These are phyloP conservation scores for Malurus leucopterus DNA, from an alignment of 2,797 vertebrate genomes.

Conservation along the genomic window DNA sequence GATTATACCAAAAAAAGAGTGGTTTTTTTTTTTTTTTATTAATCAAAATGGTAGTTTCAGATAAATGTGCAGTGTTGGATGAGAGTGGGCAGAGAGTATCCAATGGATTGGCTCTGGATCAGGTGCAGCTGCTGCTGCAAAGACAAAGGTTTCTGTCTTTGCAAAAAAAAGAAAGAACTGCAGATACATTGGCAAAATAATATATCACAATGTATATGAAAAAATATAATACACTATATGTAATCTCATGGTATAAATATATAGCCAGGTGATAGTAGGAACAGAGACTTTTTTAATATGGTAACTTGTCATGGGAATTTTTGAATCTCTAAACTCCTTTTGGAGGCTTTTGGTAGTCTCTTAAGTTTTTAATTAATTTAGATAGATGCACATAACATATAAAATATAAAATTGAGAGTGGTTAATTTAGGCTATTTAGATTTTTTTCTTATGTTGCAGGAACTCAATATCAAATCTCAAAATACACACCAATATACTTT, in stretches of 20 bases:
- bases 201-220: background rate
- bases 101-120: background rate
- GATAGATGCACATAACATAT: background rate
- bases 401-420: background rate
- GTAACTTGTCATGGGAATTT: background rate
- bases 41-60: background rate
- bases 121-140: background rate
- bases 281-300: background rate
- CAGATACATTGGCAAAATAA: background rate
- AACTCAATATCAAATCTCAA: background rate
- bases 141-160: background rate
- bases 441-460: background rate
- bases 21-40: background rate
- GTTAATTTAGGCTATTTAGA: background rate
- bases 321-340: background rate
- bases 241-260: fast-evolving
- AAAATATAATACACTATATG: too few species aligned
- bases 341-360: background rate
- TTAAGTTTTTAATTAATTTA: background rate
- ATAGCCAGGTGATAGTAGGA: background rate
- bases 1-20: background rate
- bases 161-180: background rate
- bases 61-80: background rate
- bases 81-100: background rate
- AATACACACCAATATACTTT: background rate